Base-by-base conservation (phyloP, 2,113 vertebrate species). In the Caretta caretta region DNA sequence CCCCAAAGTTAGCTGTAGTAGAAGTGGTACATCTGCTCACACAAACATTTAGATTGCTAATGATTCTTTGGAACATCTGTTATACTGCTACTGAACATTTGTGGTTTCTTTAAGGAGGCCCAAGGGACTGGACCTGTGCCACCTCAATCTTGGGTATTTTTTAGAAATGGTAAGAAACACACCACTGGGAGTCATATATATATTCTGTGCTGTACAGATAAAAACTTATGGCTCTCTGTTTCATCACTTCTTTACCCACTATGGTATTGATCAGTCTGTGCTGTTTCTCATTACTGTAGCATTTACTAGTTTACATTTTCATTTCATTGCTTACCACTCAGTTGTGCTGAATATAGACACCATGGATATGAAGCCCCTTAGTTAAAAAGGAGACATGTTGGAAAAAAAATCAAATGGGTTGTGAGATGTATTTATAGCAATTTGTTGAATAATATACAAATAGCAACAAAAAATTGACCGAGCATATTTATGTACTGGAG, bases 41-140 rank as follows among this genome's bases (percentile, higher is more conserved):
- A 98, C 91, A 96, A 96, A 97, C 96, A 97, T 98, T 98, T 98
- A 97, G 92, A 97, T 90, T 97, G 97, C 97, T 98, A 98, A 98
- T 97, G 98, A 98, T 97, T 98, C 98, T 94, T 98, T 96, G 96
- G 92, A 98, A 98, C 98, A 98, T 98, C 98, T 98, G 98, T 95
- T 98, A 92, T 90, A 87, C 89, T 97, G 94, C 90, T 95, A 93
- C 91, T 5, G 97, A 98, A 96, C 98, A 98, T 97, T 98, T 98
- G 97, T 95, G 96, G 97, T 97, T 98, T 98, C 97, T 98, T 98
- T 98, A 98, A 98, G 96, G 97, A 97, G 95, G 27, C 98, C 92
- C 97, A 54, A 92, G 97, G 92, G 98, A 98, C 90, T 96, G 80
- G 94, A 98, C 98, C 97, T 98, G 57, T 89, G 96, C 88, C 96